Evolutionary conservation across 2,113 vertebrate genomes (phyloP).

Genomic region (Tympanuchus pallidicinctus): DNA sequence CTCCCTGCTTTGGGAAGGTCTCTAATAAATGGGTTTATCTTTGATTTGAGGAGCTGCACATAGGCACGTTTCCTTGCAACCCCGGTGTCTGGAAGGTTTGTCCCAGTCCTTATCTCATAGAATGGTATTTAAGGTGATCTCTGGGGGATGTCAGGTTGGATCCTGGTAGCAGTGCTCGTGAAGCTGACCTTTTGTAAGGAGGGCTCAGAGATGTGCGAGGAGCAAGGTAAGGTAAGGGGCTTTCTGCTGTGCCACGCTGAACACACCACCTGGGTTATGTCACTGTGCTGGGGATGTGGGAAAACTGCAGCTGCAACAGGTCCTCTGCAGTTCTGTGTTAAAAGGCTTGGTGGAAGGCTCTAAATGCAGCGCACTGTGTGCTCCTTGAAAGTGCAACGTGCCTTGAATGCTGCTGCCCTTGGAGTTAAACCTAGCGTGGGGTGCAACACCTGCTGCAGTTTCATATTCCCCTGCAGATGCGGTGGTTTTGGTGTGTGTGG

Average conservation of each 20-base stretch:
- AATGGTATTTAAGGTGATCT: constrained; percentile 36
- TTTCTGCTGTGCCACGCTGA: neutral
- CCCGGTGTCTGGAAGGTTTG: neutral
- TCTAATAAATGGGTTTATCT: constrained; percentile 15
- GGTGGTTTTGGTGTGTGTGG: neutral
- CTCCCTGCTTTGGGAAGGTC: constrained; percentile 5
- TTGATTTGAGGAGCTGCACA: neutral
- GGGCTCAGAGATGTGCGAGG: neutral
- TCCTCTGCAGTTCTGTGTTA: neutral
- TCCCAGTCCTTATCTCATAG: neutral
- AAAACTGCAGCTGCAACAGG: neutral
- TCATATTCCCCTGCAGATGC: neutral
- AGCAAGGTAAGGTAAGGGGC: constrained; percentile 26
- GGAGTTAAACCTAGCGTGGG: neutral
- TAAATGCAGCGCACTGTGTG: neutral
- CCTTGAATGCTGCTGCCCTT: neutral
- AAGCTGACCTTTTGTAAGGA: neutral
- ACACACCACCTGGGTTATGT: neutral
- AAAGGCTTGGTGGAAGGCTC: neutral
- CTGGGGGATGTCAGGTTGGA: neutral
- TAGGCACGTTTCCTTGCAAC: neutral
- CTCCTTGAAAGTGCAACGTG: neutral
- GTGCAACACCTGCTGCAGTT: neutral
- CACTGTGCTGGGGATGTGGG: rapidly evolving
- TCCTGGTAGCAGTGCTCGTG: neutral